Base-by-base conservation (phyloP, 2,888 invertebrate genomes). In the Caenorhabditis sulstoni region DNA sequence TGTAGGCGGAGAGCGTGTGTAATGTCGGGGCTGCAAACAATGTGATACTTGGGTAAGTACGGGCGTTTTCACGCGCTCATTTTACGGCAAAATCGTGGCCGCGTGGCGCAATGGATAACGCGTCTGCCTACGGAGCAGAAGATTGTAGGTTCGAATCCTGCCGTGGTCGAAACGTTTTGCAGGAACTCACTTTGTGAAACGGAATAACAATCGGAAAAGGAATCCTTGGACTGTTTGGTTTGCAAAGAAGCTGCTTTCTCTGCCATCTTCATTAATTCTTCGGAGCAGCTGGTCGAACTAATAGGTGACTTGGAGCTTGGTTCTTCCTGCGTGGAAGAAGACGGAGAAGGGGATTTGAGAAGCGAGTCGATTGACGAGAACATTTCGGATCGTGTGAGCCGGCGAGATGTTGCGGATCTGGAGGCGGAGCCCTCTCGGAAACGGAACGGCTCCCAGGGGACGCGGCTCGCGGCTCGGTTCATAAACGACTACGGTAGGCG, bases 61-160 rank as follows among this genome's bases (percentile, higher is more conserved):
- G n/a, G 4, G 29, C 29, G 3, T 29, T 3, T 29, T 3, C 7
- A 29, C 29, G 3, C 29, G 29, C 29, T 29, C 29, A 29, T 29
- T 29, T 29, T 7, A 5, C 23, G 23, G 23, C 12, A 41, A 20
- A 47, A 7, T 3, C 14, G 12, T 18, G 65, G 61, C 68, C 68
- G 74, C 65, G 81, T 80, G 84, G 82, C 80, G 78, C 79, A 82
- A 82, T 82, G 81, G 81, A 80, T 82, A 83, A 82, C 82, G 89
- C 88, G 89, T 88, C 90, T 87, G 88, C 85, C 90, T 90, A 90
- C 90, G 89, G 87, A 90, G 85, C 89, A 87, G 89, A 89, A 90
- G 90, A 90, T 90, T 90, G 88, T 82, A 90, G 90, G 88, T 90
- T 90, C 89, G 90, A 90, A 86, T 88, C 90, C 90, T 88, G 87